phyloP scores from a whole-genome alignment of 2,888 invertebrate genomes.

The Chalcis sispes region DNA sequence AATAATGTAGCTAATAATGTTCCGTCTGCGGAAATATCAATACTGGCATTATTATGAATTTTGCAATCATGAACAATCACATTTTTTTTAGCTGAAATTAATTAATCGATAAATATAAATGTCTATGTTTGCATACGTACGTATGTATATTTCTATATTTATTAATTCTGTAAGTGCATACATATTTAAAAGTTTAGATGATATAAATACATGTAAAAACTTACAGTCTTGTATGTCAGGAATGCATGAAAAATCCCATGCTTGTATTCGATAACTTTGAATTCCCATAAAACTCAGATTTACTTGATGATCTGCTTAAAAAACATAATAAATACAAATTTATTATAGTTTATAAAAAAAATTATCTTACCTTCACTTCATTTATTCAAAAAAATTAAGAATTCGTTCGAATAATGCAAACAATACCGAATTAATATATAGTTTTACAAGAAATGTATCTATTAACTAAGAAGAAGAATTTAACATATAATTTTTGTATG shows the following conservation, averaged over 20 bases:
- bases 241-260: constrained; percentile 88
- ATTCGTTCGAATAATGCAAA: no score
- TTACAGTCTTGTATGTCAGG: constrained; percentile 86
- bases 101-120: constrained; percentile 23
- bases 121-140: no score
- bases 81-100: constrained; percentile 81
- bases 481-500: background rate
- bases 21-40: constrained; percentile 89
- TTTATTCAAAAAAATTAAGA: no score
- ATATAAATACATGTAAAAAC: constrained; percentile 64
- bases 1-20: constrained; percentile 85
- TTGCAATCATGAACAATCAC: constrained; percentile 88
- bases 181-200: constrained; percentile 5
- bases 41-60: constrained; percentile 92
- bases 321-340: constrained; percentile 13
- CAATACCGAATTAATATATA: no score
- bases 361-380: background rate
- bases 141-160: no score
- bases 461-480: no score
- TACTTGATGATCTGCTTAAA: constrained; percentile 64
- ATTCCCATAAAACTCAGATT: constrained; percentile 66
- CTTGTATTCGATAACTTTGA: constrained; percentile 86
- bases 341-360: background rate
- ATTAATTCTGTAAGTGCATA: no score
- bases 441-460: no score